Percentiles rank a stretch among this genome's conserved stretches.
Conservation (phyloP, 1,140 invertebrate genomes). For the Sogatella furcifera region DNA sequence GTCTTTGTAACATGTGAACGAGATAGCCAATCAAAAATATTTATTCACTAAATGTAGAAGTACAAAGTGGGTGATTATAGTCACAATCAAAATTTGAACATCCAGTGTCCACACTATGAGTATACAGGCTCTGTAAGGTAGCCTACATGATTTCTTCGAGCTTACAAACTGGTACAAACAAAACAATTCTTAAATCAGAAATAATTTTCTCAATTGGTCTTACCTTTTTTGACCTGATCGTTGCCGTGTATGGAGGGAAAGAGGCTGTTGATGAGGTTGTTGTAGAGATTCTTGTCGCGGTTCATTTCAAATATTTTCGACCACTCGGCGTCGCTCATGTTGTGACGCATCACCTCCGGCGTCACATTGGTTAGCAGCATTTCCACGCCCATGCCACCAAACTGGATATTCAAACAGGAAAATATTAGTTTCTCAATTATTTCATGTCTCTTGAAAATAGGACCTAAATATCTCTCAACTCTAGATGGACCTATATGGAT, state of each 20-base stretch:
- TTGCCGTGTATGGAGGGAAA: slow-evolving; percentile 98
- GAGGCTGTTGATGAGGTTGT: slow-evolving; percentile 83
- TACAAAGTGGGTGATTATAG: too few species aligned
- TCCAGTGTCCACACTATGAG: too few species aligned
- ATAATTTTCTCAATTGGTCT: not conserved
- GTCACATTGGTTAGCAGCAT: slow-evolving; percentile 70
- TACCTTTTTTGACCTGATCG: slow-evolving; percentile 91
- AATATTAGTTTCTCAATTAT: too few species aligned
- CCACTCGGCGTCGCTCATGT: slow-evolving; percentile 93
- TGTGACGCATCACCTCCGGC: slow-evolving; percentile 82
- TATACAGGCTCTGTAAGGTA: too few species aligned
- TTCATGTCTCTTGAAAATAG: too few species aligned
- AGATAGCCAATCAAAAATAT: too few species aligned
- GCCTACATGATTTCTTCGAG: not conserved
- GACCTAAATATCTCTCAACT: too few species aligned
- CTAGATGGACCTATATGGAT: too few species aligned
- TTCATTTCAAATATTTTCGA: slow-evolving; percentile 96
- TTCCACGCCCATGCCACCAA: slow-evolving; percentile 59
- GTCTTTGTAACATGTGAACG: too few species aligned
- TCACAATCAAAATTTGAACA: too few species aligned
- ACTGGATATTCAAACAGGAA: slow-evolving; percentile 32
- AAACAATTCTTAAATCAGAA: too few species aligned
- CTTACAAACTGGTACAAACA: not conserved
- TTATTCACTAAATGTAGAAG: too few species aligned
- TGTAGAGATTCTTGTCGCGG: slow-evolving; percentile 82